A percentile compares a stretch with the other conserved stretches of the same genome.
Conservation (phyloP, 2,113 vertebrate species). For the Pipa parva region DNA sequence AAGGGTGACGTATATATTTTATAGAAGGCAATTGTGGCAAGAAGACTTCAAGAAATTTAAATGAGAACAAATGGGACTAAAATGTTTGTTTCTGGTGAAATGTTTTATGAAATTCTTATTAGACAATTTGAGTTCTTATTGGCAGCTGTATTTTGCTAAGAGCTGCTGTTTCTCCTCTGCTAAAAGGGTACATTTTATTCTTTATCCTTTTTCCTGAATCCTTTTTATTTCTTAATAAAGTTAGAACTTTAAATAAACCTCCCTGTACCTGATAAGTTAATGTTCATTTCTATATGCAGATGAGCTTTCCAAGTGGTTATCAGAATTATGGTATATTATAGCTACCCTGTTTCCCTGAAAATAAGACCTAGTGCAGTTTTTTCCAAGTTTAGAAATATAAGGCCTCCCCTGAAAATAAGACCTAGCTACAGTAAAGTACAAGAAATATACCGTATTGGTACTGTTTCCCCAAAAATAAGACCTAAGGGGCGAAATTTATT, state of each 20-base stretch:
- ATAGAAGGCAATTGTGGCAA: slow-evolving; percentile 33
- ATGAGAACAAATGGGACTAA: slow-evolving; percentile 38
- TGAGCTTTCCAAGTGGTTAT: background rate
- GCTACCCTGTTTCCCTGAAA: no score
- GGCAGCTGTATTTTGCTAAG: slow-evolving; percentile 34
- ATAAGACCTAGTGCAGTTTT: no score
- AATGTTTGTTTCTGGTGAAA: slow-evolving; percentile 41
- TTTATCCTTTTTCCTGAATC: slow-evolving; percentile 25
- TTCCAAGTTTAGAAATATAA: no score
- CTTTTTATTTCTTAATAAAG: slow-evolving; percentile 5
- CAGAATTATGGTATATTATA: background rate
- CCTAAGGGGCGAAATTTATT: no score
- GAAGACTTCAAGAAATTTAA: slow-evolving; percentile 37
- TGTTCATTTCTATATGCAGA: background rate
- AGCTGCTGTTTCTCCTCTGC: slow-evolving; percentile 12
- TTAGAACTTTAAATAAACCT: slow-evolving; percentile 8
- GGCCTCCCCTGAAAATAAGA: no score
- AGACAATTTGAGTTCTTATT: slow-evolving; percentile 41
- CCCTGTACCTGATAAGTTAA: background rate
- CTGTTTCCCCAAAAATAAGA: no score
- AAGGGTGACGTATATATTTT: slow-evolving; percentile 43
- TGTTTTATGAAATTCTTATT: slow-evolving; percentile 44
- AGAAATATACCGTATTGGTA: no score
- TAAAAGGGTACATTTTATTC: slow-evolving; percentile 17
- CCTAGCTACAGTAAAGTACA: no score